Conservation (phyloP, 2,888 invertebrate genomes). For the Agonopterix arenella region DNA sequence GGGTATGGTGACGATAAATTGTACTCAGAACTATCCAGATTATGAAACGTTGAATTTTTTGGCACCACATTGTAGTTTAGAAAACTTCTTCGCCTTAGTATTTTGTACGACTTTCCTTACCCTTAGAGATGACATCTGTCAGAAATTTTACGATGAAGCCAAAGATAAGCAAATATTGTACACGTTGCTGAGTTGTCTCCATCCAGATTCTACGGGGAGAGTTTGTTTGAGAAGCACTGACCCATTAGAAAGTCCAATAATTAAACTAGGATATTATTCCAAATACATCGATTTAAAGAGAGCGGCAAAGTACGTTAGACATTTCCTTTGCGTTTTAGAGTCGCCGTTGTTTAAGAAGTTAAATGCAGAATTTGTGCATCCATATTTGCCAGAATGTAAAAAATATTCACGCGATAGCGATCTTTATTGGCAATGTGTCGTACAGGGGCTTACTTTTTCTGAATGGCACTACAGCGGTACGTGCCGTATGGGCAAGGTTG, state of each 20-base stretch:
- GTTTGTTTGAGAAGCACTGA: not conserved
- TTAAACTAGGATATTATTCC: not conserved
- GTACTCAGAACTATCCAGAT: not conserved
- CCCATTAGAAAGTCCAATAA: not conserved
- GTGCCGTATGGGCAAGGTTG: too few relatives aligned
- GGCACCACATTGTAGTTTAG: constrained; percentile 29
- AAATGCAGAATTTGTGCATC: too few relatives aligned
- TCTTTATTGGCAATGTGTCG: not conserved
- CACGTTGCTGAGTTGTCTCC: not conserved
- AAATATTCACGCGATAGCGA: not conserved
- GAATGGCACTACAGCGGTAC: not conserved
- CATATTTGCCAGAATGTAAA: not conserved
- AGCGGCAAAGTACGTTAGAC: not conserved
- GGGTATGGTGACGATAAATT: not conserved
- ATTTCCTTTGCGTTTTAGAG: not conserved
- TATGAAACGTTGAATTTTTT: not conserved
- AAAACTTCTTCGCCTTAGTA: constrained; percentile 31
- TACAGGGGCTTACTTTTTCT: not conserved
- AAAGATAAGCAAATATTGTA: not conserved
- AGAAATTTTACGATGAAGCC: not conserved
- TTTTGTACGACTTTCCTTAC: not conserved
- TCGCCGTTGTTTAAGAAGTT: not conserved
- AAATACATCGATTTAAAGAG: not conserved
- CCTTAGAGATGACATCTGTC: not conserved
- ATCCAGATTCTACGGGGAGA: not conserved